These are phyloP conservation scores for Leptinotarsa texana DNA, from an alignment of 1,140 invertebrate genomes.

Conservation along the genomic window DNA sequence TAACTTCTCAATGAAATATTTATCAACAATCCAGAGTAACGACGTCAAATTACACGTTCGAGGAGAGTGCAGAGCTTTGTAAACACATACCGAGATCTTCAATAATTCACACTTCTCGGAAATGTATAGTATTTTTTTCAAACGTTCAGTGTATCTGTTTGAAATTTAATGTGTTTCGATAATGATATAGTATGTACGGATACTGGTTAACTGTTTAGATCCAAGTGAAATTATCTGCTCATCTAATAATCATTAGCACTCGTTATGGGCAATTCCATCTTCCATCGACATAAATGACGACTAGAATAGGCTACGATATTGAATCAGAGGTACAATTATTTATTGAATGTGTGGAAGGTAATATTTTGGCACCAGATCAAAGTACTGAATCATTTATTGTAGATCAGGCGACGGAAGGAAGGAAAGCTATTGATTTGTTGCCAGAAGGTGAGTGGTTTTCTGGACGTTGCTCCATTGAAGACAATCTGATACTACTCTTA, in stretches of 20 bases:
- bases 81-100: constrained; percentile 24
- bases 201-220: constrained; percentile 20
- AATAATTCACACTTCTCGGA: constrained; percentile 29
- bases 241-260: constrained; percentile 12
- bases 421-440: no score
- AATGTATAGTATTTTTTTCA: constrained; percentile 15
- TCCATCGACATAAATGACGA: not conserved
- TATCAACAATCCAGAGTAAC: constrained; percentile 21
- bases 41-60: constrained; percentile 26
- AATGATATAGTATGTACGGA: constrained; percentile 10
- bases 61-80: constrained; percentile 24
- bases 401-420: no score
- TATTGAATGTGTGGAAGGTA: no score
- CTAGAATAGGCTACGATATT: not conserved
- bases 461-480: no score
- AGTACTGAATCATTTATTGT: no score
- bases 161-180: constrained; percentile 15
- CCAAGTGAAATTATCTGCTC: constrained; percentile 16
- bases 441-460: no score
- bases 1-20: constrained; percentile 25
- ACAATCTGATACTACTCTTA: no score
- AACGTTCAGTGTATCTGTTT: constrained; percentile 15
- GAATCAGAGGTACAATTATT: not conserved
- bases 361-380: no score
- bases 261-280: constrained; percentile 15